Base-by-base conservation (phyloP, 2,888 invertebrate genomes). In the Yponomeuta cagnagella region DNA sequence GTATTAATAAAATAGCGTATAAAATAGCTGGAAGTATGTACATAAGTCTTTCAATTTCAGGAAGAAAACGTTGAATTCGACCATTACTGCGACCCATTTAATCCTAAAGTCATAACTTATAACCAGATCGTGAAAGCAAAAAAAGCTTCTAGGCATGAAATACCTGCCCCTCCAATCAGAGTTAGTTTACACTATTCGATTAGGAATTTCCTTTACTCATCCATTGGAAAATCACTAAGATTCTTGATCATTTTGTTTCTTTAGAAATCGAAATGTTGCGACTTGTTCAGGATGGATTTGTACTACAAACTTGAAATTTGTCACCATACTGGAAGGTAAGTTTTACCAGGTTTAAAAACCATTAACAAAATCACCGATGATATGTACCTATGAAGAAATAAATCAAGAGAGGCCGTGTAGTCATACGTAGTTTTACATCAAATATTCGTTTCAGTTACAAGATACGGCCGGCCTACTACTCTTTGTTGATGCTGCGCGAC, bases 241-340 rank as follows among this genome's bases (percentile, higher is more conserved):
- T 8, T 43, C 43, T 8, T 1, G 43, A 43, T 43, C 6, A 6
- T 43, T 43, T 43, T 43, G 6, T 43, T 58, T 58, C 15, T 58
- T 15, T 58, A 98, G 98, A 94, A 90, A 89, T 97, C 97, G 0
- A 95, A 82, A 90, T 84, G 98, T 84, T 97, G 97, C 0, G 94
- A 94, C 10, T 83, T 93, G 70, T 94, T 96, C 69, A 96, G 95
- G 69, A 95, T 98, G 95, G 96, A 98, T 70, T 87, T 99, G 73
- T 98, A 94, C 85, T 90, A 98, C 79, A 99, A 98, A 89, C 97
- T 97, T 82, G 98, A 99, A 85, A 98, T 97, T 82, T 93, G 97
- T 43, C 98, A 98, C 86, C 94, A 93, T 75, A 98, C 98, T 33
- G 98, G 98, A 85, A 97, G 97, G 97, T 97, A 90, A 76, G 12